These are phyloP conservation scores for Epizoanthus scotinus DNA, from an alignment of 92 coral and sea anemone species.

Conservation along the genomic window DNA sequence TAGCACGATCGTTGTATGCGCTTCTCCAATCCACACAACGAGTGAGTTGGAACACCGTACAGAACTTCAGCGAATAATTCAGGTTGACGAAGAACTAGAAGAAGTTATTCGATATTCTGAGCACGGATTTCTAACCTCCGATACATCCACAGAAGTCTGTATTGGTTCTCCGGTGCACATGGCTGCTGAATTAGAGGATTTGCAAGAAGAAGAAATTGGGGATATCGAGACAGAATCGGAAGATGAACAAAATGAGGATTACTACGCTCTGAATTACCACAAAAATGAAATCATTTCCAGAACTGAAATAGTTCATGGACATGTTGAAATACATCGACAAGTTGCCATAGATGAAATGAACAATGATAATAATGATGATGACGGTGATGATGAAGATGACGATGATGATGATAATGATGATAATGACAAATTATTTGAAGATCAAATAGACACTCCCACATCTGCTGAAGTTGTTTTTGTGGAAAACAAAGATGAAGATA, in stretches of 20 bases:
- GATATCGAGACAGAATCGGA: slow-evolving; percentile 45
- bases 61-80: slow-evolving; percentile 22
- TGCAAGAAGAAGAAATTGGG: slow-evolving; percentile 41
- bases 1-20: background rate
- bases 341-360: background rate
- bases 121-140: slow-evolving; percentile 21
- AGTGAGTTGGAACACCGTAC: slow-evolving; percentile 22
- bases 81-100: slow-evolving; percentile 21
- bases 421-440: background rate
- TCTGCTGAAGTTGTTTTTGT: background rate
- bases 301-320: slow-evolving; percentile 1
- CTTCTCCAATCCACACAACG: slow-evolving; percentile 6
- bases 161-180: slow-evolving; percentile 43
- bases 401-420: background rate
- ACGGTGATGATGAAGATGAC: background rate
- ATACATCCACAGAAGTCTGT: slow-evolving; percentile 35
- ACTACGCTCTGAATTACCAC: background rate
- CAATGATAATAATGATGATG: background rate
- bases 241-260: slow-evolving; percentile 46
- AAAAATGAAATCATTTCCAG: background rate
- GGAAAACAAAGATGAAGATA: background rate
- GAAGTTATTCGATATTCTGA: background rate
- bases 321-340: background rate
- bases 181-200: slow-evolving; percentile 46
- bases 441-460: background rate